phyloP scores from a whole-genome alignment of 2,888 invertebrate genomes.

The Ennomos quercinarius region DNA sequence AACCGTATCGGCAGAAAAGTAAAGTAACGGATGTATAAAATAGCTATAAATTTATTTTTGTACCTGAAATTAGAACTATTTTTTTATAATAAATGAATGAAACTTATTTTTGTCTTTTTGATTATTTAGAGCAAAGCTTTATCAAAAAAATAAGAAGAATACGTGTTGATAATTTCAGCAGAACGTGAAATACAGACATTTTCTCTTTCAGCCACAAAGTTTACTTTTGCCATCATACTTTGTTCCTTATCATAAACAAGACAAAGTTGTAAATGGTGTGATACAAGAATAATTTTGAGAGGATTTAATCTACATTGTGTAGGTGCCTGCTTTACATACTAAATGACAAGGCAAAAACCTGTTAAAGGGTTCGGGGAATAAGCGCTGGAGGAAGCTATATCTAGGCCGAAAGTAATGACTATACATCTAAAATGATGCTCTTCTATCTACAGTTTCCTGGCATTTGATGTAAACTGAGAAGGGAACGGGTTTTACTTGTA shows the following conservation, averaged over 20 bases:
- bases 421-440: no score
- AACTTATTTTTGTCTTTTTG: not conserved
- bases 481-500: no score
- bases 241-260: not conserved
- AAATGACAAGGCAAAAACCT: slow-evolving; percentile 22
- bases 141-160: no score
- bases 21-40: not conserved
- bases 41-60: slow-evolving; percentile 37
- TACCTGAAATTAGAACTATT: slow-evolving; percentile 33
- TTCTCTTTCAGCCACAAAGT: no score
- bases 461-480: no score
- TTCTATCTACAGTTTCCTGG: no score
- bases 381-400: slow-evolving; percentile 3
- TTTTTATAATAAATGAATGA: slow-evolving; percentile 2
- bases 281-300: not conserved
- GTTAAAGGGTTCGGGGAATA: slow-evolving; percentile 8
- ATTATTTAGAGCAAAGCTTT: no score
- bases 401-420: not conserved
- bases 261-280: not conserved
- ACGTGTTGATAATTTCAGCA: no score
- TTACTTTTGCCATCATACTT: no score
- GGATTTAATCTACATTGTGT: slow-evolving; percentile 8
- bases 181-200: no score
- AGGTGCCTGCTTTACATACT: slow-evolving; percentile 27
- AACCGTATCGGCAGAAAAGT: not conserved